These are phyloP conservation scores for Zaprionus tsacasi DNA, from an alignment of 1,140 invertebrate species.

Conservation along the genomic window DNA sequence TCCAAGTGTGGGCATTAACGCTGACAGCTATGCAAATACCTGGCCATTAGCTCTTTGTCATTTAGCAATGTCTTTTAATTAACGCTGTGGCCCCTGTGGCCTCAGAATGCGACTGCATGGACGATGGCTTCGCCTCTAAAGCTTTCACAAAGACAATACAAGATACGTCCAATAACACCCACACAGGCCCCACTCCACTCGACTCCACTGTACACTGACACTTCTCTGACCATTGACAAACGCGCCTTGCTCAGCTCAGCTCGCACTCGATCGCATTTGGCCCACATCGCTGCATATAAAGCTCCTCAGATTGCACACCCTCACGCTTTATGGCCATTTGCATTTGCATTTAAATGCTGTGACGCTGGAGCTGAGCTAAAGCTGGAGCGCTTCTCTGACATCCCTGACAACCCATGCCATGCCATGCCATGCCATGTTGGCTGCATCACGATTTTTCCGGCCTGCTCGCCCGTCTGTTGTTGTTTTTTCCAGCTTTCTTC, in stretches of 20 bases:
- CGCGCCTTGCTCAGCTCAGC: constrained; percentile 50
- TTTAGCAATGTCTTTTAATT: constrained; percentile 81
- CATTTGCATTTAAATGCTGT: constrained; percentile 80
- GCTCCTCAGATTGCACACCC: constrained; percentile 76
- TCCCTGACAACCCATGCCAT: background rate
- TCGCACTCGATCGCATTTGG: constrained; percentile 59
- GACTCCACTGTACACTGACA: constrained; percentile 49
- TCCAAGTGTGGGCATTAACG: constrained; percentile 76
- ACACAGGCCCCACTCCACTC: constrained; percentile 43
- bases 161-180: constrained; percentile 50
- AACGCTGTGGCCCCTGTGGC: constrained; percentile 58
- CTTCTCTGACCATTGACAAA: constrained; percentile 74
- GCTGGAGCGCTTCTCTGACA: constrained; percentile 39
- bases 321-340: constrained; percentile 78
- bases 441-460: constrained; percentile 48
- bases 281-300: constrained; percentile 81
- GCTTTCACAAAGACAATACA: constrained; percentile 59
- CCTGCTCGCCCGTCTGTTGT: constrained; percentile 40
- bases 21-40: constrained; percentile 78
- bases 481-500: constrained; percentile 38
- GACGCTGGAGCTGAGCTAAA: constrained; percentile 23
- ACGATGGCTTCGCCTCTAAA: background rate
- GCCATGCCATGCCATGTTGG: constrained; percentile 38
- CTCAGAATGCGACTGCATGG: constrained; percentile 5
- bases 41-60: constrained; percentile 78